Evolutionary conservation across 2,888 invertebrate genomes (phyloP).

Genomic region (Chrysotoxum bicinctum): DNA sequence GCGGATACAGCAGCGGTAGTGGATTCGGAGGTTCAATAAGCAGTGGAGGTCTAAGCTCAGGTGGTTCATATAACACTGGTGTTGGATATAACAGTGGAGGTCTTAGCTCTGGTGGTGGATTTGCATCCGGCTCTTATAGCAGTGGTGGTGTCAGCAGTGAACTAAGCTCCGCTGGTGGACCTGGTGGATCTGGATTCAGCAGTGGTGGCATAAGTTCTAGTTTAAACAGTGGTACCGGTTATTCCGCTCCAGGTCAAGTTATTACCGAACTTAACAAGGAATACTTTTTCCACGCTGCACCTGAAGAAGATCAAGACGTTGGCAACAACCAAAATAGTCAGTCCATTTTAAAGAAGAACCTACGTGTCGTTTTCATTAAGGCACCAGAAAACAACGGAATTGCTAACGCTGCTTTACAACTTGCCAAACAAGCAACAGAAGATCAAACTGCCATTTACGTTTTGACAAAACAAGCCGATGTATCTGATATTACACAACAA

Average conservation of each 20-base stretch:
- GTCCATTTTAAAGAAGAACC: constrained; percentile 76
- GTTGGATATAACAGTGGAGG: neutral
- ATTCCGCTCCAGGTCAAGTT: constrained; percentile 20
- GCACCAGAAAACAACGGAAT: constrained; percentile 78
- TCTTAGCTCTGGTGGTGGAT: constrained; percentile 23
- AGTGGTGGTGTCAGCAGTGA: constrained; percentile 4
- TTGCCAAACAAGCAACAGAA: constrained; percentile 77
- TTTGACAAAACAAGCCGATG: constrained; percentile 78
- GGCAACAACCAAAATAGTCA: constrained; percentile 74
- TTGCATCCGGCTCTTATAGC: neutral
- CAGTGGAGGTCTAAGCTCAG: neutral
- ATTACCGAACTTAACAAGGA: constrained; percentile 77
- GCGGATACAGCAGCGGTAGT: neutral
- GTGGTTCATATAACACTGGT: neutral
- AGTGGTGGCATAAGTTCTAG: constrained; percentile 35
- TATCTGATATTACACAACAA: constrained; percentile 76
- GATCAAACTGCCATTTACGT: constrained; percentile 77
- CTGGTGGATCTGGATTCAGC: constrained; percentile 1
- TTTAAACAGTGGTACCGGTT: constrained; percentile 13
- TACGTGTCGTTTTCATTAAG: constrained; percentile 80
- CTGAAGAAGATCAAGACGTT: constrained; percentile 78
- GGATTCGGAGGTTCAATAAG: neutral
- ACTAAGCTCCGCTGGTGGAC: constrained; percentile 18
- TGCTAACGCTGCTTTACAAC: constrained; percentile 77
- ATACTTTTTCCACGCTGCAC: constrained; percentile 79